A percentile compares a stretch with the other conserved stretches of the same genome.
Conservation (phyloP, 2,113 vertebrate genomes). For the Oceanodroma tethys region DNA sequence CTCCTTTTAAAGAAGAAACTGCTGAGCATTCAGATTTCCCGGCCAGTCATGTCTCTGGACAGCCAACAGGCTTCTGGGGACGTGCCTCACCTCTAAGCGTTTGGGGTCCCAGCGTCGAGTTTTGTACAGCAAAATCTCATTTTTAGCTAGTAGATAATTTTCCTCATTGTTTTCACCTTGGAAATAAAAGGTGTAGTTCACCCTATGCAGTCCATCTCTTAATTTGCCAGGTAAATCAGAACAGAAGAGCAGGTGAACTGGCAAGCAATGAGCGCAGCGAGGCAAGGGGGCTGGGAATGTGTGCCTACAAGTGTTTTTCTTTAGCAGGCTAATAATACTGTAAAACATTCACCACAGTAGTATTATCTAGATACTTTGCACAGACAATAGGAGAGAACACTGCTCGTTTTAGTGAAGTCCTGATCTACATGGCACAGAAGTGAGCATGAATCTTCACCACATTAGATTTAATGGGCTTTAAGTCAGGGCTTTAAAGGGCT, state of each 20-base stretch:
- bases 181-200: not conserved
- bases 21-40: not conserved
- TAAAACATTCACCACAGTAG: not conserved
- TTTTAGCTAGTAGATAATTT: not conserved
- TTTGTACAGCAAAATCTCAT: not conserved
- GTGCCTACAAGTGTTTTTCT: not conserved
- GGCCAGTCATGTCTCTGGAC: not conserved
- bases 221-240: not conserved
- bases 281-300: not conserved
- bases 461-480: not conserved
- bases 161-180: not conserved
- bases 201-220: not conserved
- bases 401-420: not conserved
- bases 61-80: not conserved
- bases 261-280: not conserved
- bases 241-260: not conserved
- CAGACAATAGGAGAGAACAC: not conserved
- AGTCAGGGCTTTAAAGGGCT: not conserved
- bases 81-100: not conserved
- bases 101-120: not conserved
- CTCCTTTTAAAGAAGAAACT: not conserved
- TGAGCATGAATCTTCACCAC: not conserved
- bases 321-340: not conserved
- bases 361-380: not conserved
- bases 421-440: not conserved